phyloP scores from a whole-genome alignment of 2,797 vertebrate species.

The Onychomys arenicola region DNA sequence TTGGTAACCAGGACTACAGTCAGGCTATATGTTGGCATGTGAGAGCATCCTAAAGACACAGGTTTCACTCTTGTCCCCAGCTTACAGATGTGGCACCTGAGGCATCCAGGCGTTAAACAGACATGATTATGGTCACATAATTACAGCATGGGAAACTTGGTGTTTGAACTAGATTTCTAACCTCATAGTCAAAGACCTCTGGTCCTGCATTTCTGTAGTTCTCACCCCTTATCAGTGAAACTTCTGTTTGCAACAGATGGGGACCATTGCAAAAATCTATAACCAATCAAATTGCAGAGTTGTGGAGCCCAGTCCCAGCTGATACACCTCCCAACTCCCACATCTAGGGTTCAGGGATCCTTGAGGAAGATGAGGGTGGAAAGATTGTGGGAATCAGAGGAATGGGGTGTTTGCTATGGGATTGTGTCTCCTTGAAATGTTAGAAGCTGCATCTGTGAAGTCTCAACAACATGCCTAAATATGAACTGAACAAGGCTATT shows the following conservation, averaged over 20 bases:
- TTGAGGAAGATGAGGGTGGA: background rate
- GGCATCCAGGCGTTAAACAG: background rate
- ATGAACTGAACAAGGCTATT: background rate
- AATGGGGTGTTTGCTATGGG: background rate
- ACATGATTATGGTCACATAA: background rate
- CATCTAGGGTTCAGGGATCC: background rate
- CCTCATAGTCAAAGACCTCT: background rate
- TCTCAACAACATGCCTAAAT: background rate
- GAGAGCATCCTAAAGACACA: background rate
- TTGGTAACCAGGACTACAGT: background rate
- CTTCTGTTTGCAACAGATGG: background rate
- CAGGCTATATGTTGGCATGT: background rate
- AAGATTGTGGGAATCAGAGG: background rate
- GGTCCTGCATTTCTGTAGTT: background rate
- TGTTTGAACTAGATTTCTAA: background rate
- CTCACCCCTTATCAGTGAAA: background rate
- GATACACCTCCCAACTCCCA: background rate
- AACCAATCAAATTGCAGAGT: no score
- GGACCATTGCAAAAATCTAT: no score
- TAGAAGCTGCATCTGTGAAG: background rate
- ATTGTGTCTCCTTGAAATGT: no score
- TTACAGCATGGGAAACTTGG: background rate
- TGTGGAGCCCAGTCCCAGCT: background rate
- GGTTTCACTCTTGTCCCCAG: background rate
- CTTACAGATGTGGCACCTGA: background rate